Evolutionary conservation across 2,888 invertebrate genomes (phyloP).

Genomic region (Cheilosia impressa): DNA sequence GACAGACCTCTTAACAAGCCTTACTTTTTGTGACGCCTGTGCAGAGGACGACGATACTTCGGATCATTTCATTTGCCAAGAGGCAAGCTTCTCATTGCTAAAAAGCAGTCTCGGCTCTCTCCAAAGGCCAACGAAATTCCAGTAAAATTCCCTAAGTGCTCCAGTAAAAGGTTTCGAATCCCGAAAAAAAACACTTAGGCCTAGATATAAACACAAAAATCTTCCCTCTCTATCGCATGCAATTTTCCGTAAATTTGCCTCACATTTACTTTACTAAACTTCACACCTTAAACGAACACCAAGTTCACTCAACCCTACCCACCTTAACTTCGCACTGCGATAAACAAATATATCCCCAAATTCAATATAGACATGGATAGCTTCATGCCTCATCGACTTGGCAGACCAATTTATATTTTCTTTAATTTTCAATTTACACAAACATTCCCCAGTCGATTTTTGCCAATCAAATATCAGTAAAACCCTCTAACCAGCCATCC

Average conservation of each 20-base stretch:
- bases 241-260: neutral
- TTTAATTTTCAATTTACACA: slow-evolving; percentile 63
- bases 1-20: no score
- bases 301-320: neutral
- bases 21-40: no score
- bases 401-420: slow-evolving; percentile 1
- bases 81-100: no score
- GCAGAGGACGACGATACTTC: no score
- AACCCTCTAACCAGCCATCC: slow-evolving; percentile 1
- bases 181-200: no score
- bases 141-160: no score
- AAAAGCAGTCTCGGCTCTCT: no score
- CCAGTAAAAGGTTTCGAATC: no score
- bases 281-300: slow-evolving; percentile 2
- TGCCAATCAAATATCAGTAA: slow-evolving; percentile 55
- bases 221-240: neutral
- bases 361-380: slow-evolving; percentile 7
- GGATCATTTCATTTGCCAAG: no score
- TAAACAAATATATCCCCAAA: slow-evolving; percentile 27
- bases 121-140: no score
- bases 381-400: neutral
- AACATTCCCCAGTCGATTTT: slow-evolving; percentile 54
- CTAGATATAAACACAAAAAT: no score
- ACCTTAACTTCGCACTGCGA: slow-evolving; percentile 11
- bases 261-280: neutral